Conservation (phyloP, 2,797 vertebrate genomes). For the Helicolenus hilgendorfi region DNA sequence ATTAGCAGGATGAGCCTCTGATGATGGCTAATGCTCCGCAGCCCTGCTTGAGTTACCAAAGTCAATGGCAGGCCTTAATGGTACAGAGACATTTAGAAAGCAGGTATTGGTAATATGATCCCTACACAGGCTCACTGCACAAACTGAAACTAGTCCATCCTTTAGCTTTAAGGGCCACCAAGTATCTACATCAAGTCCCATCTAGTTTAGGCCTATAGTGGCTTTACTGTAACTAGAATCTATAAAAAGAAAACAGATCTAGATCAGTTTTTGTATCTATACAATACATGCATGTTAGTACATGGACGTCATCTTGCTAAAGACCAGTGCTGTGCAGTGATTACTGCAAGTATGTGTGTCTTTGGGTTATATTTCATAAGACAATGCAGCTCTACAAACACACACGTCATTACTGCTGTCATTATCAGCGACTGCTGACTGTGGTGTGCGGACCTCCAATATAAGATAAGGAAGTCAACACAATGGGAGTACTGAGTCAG, state of each 20-base stretch:
- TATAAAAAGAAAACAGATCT: not conserved
- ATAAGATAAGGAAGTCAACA: conserved; percentile 60
- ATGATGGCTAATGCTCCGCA: conserved; percentile 60
- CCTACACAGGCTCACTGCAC: conserved; percentile 25
- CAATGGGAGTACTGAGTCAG: conserved; percentile 70
- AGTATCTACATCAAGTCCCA: not conserved
- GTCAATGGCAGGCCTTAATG: conserved; percentile 72
- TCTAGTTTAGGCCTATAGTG: conserved; percentile 1
- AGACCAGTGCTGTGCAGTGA: not conserved
- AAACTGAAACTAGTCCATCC: conserved; percentile 12
- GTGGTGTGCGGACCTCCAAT: not conserved
- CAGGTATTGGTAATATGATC: conserved; percentile 82
- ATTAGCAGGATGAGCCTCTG: conserved; percentile 68
- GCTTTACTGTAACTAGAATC: not conserved
- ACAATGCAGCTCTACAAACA: conserved; percentile 5
- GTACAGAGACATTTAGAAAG: conserved; percentile 76
- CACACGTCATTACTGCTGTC: conserved; percentile 11
- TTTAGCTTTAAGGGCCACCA: conserved; percentile 7
- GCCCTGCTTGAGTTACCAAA: conserved; percentile 74
- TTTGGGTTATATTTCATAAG: conserved; percentile 1
- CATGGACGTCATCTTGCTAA: not conserved
- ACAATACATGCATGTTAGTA: not conserved
- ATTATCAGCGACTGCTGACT: conserved; percentile 24
- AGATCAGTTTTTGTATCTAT: too few species aligned
- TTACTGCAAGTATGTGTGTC: not conserved